These are phyloP conservation scores for Polypterus bichir DNA, from an alignment of 2,113 vertebrate species.

Conservation along the genomic window DNA sequence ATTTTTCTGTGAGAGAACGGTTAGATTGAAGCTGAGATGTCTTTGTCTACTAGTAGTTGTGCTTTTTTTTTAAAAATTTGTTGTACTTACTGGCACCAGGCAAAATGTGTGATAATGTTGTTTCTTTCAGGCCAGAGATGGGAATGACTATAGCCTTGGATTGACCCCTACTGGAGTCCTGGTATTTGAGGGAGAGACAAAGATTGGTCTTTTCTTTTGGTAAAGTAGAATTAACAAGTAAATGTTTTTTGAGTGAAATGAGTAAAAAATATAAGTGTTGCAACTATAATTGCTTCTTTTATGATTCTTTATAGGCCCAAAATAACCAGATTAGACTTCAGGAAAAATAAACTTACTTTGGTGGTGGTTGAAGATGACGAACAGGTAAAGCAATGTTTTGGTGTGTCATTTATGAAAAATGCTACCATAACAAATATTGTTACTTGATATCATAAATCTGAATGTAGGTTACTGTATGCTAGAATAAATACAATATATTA, in stretches of 20 bases:
- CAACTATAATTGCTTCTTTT: slow-evolving; percentile 1
- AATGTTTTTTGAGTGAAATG: too few species aligned
- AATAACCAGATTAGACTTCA: slow-evolving; percentile 94
- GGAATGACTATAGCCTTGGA: slow-evolving; percentile 93
- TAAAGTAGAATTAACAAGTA: slow-evolving; percentile 26
- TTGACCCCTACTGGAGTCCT: slow-evolving; percentile 93
- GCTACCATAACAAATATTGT: too few species aligned
- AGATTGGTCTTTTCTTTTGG: slow-evolving; percentile 98
- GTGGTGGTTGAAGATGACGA: slow-evolving; percentile 96
- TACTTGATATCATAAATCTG: too few species aligned
- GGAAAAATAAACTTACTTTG: slow-evolving; percentile 87
- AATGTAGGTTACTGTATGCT: too few species aligned
- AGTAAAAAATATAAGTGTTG: too few species aligned
- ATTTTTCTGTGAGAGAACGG: too few species aligned
- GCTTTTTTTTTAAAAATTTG: not conserved
- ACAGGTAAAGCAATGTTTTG: slow-evolving; percentile 53
- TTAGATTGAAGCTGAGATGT: too few species aligned
- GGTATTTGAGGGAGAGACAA: slow-evolving; percentile 93
- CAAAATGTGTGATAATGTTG: not conserved
- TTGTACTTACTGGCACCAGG: too few species aligned
- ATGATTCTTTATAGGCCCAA: slow-evolving; percentile 68
- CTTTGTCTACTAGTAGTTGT: too few species aligned
- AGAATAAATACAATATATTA: too few species aligned
- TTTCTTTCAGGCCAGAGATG: slow-evolving; percentile 72
- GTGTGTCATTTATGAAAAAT: too few species aligned